Evolutionary conservation across 2,888 invertebrate genomes (phyloP).

Genomic region (Nipponacmea schrenckii): DNA sequence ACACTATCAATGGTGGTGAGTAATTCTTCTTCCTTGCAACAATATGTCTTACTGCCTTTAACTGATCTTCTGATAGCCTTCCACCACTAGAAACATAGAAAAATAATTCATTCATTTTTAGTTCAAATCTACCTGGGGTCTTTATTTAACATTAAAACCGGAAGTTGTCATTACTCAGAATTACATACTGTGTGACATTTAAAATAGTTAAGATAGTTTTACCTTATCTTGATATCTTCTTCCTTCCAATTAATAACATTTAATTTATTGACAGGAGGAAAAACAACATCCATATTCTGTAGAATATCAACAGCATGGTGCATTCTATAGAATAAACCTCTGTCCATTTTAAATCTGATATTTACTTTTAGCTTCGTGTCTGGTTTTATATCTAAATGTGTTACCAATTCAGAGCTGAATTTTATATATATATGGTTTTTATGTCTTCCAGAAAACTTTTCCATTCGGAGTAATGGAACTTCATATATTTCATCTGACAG

Average conservation of each 20-base stretch:
- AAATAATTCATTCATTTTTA: too few species aligned
- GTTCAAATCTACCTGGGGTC: too few species aligned
- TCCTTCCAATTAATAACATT: slow-evolving; percentile 22
- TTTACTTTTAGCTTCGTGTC: slow-evolving; percentile 50
- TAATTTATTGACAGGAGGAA: slow-evolving; percentile 60
- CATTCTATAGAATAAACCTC: slow-evolving; percentile 61
- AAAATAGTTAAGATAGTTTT: too few species aligned
- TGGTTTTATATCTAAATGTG: slow-evolving; percentile 37
- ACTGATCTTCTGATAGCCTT: slow-evolving; percentile 60
- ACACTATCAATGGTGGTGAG: slow-evolving; percentile 61
- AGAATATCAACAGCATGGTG: slow-evolving; percentile 60
- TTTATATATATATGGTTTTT: slow-evolving; percentile 58
- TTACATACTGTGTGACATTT: too few species aligned
- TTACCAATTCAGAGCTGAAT: slow-evolving; percentile 48
- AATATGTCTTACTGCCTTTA: slow-evolving; percentile 59
- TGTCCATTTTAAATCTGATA: slow-evolving; percentile 65
- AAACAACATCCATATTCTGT: slow-evolving; percentile 51
- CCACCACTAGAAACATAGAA: too few species aligned
- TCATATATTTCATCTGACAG: slow-evolving; percentile 54
- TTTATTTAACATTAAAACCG: too few species aligned
- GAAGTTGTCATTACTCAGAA: too few species aligned
- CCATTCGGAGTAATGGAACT: slow-evolving; percentile 52
- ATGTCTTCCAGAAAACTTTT: slow-evolving; percentile 57
- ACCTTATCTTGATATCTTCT: too few species aligned
- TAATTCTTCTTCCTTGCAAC: slow-evolving; percentile 51